phyloP scores from a whole-genome alignment of 2,113 vertebrate genomes.

The Bubo blakistoni region DNA sequence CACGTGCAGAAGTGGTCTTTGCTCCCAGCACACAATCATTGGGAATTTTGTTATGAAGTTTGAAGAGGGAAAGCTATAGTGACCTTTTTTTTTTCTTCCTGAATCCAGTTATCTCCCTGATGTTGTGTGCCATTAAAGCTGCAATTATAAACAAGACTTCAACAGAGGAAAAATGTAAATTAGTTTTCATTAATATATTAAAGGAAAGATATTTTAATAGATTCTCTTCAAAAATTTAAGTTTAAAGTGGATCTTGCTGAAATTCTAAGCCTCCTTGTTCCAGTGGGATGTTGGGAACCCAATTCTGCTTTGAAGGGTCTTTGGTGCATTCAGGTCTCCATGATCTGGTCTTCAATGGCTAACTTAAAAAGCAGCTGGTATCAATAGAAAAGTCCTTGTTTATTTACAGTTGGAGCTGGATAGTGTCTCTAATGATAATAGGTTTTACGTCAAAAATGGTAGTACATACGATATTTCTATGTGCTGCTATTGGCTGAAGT shows the following conservation, averaged over 20 bases:
- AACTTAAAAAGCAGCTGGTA: not conserved
- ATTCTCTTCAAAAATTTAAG: not conserved
- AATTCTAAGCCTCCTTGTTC: not conserved
- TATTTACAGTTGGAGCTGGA: not conserved
- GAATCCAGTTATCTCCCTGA: not conserved
- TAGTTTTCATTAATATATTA: not conserved
- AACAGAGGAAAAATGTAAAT: not conserved
- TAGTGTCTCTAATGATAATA: not conserved
- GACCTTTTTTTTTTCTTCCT: not conserved
- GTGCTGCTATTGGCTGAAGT: not conserved
- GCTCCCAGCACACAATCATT: not conserved
- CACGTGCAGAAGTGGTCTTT: fast-evolving
- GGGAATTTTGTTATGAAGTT: not conserved
- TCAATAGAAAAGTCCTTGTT: not conserved
- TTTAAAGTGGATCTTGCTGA: not conserved
- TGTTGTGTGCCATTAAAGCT: not conserved
- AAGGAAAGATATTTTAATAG: not conserved
- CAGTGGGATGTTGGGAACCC: not conserved
- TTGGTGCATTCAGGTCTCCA: not conserved
- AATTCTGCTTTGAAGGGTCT: not conserved
- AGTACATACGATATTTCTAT: not conserved
- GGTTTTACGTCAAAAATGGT: not conserved
- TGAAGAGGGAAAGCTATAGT: not conserved
- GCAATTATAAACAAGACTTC: not conserved
- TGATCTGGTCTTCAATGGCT: not conserved